These are phyloP conservation scores for Isaurus tuberculatus DNA, from an alignment of 92 coral and sea anemone genomes.

Conservation along the genomic window DNA sequence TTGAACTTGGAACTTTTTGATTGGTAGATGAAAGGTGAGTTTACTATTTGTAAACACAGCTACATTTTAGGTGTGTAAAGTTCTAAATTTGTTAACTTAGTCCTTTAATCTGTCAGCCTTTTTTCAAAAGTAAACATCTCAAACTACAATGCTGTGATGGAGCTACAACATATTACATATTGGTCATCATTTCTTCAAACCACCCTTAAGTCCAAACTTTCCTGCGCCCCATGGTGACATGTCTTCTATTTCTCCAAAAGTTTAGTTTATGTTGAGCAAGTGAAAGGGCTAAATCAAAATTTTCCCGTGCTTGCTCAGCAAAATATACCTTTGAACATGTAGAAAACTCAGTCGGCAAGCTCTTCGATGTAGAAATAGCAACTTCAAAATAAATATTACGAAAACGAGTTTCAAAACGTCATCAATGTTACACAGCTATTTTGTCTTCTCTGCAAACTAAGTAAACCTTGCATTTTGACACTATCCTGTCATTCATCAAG, in stretches of 20 bases:
- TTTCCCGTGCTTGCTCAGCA: no score
- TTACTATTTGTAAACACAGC: constrained; percentile 1
- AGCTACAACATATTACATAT: not conserved
- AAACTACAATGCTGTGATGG: constrained; percentile 23
- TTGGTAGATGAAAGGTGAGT: no score
- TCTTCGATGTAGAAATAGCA: no score
- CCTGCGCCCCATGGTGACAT: not conserved
- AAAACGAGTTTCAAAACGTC: not conserved
- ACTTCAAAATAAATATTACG: not conserved
- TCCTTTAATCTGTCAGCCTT: no score
- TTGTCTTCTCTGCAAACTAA: not conserved
- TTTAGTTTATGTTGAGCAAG: constrained; percentile 9
- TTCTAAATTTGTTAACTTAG: no score
- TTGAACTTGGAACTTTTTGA: no score
- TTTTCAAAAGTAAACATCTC: constrained; percentile 24
- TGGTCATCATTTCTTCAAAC: not conserved
- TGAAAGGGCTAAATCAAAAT: not conserved
- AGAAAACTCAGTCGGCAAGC: no score
- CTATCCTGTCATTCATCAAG: constrained; percentile 16
- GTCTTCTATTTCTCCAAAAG: not conserved
- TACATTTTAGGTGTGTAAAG: no score
- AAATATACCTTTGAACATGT: no score
- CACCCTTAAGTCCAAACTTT: not conserved
- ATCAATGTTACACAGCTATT: not conserved
- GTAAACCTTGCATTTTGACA: not conserved